Conservation (phyloP, 2,797 vertebrate genomes). For the Acanthornis magna region DNA sequence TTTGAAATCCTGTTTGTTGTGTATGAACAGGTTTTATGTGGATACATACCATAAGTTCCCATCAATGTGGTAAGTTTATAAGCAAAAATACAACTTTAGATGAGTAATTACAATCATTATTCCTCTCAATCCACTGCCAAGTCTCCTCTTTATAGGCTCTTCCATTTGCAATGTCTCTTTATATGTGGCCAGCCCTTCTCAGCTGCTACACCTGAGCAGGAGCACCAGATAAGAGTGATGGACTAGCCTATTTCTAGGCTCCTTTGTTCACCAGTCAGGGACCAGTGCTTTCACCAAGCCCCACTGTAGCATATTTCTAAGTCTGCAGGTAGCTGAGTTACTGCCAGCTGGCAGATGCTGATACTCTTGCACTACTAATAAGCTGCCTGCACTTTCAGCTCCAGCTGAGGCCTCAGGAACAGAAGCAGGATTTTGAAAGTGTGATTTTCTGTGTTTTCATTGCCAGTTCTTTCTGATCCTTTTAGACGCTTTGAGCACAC, state of each 20-base stretch:
- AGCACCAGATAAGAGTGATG: background rate
- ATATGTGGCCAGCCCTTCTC: background rate
- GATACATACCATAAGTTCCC: background rate
- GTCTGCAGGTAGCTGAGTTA: background rate
- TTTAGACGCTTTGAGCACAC: background rate
- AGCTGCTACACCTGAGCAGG: background rate
- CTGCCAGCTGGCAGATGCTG: constrained; percentile 6
- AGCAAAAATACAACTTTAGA: background rate
- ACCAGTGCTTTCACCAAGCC: background rate
- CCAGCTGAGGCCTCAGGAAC: background rate
- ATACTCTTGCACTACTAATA: background rate
- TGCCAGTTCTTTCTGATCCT: background rate
- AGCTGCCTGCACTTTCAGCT: background rate
- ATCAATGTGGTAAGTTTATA: background rate
- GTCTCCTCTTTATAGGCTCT: background rate
- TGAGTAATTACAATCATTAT: background rate
- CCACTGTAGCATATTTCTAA: background rate
- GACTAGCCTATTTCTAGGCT: background rate
- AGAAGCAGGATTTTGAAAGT: background rate
- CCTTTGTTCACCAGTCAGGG: background rate
- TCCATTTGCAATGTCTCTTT: background rate
- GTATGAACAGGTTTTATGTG: background rate
- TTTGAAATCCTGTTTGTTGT: background rate
- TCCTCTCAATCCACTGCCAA: background rate
- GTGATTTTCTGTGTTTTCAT: background rate